These are phyloP conservation scores for Upupa epops DNA, from an alignment of 2,113 vertebrate genomes.

Conservation along the genomic window DNA sequence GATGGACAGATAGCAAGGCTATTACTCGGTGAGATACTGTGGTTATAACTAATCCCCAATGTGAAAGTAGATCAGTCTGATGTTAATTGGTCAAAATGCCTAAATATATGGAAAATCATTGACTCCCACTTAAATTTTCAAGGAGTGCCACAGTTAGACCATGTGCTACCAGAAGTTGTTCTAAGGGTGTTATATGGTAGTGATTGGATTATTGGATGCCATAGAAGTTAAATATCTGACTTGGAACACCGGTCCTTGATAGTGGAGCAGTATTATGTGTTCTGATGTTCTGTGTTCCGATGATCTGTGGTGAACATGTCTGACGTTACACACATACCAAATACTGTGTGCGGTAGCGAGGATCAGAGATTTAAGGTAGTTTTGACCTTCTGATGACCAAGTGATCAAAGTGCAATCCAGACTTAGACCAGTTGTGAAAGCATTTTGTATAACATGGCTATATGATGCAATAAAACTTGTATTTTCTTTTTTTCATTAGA, in stretches of 20 bases:
- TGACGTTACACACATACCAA: neutral
- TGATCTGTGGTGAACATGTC: neutral
- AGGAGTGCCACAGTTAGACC: neutral
- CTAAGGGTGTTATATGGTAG: neutral
- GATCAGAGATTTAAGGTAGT: neutral
- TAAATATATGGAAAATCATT: neutral
- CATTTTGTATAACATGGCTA: neutral
- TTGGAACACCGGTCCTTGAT: neutral
- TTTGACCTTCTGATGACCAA: neutral
- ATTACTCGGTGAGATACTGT: conserved; percentile 45
- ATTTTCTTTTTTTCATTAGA: neutral
- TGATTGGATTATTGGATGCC: neutral
- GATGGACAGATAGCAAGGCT: conserved; percentile 57
- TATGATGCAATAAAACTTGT: neutral
- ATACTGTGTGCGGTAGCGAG: rapidly evolving
- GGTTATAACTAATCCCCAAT: conserved; percentile 44
- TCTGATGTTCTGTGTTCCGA: neutral
- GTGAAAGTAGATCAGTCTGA: conserved; percentile 3
- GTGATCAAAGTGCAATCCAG: neutral
- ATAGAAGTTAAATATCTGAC: neutral
- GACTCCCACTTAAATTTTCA: conserved; percentile 24
- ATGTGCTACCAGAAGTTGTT: neutral
- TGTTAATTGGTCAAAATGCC: conserved; percentile 48
- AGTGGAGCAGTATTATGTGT: neutral
- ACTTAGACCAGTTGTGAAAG: neutral